phyloP scores from a whole-genome alignment of 2,113 vertebrate genomes.

The Sclerurus mexicanus region DNA sequence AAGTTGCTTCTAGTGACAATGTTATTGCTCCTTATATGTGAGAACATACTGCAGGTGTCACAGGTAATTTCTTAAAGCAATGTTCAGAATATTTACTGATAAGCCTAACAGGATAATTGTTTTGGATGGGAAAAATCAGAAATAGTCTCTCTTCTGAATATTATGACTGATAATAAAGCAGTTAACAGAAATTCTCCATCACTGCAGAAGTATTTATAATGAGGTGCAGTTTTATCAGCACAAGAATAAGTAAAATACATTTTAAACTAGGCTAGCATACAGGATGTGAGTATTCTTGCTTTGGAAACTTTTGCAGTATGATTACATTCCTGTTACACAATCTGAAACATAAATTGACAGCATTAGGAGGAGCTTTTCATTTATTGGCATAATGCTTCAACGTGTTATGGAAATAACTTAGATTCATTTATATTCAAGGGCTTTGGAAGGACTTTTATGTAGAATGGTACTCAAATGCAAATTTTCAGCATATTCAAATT shows the following conservation, averaged over 20 bases:
- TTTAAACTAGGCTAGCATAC: not conserved
- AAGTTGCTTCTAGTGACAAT: not conserved
- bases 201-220: not conserved
- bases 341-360: constrained; percentile 30
- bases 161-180: not conserved
- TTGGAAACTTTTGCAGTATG: constrained; percentile 7
- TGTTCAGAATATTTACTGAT: constrained; percentile 1
- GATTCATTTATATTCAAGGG: constrained; percentile 52
- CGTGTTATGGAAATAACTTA: constrained; percentile 11
- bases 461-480: constrained; percentile 28
- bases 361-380: constrained; percentile 36
- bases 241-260: not conserved
- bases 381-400: constrained; percentile 18
- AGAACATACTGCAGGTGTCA: constrained; percentile 16
- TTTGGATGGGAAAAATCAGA: constrained; percentile 34
- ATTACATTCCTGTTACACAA: constrained; percentile 10
- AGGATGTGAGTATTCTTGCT: not conserved
- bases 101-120: not conserved
- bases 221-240: not conserved
- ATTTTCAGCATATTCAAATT: constrained; percentile 38
- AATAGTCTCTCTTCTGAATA: constrained; percentile 11
- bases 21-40: constrained; percentile 8
- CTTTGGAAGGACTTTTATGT: constrained; percentile 44
- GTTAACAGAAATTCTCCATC: not conserved
- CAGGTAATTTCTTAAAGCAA: constrained; percentile 17